Conservation (phyloP, 1,140 invertebrate genomes). For the Pseudomyrmex concolor region DNA sequence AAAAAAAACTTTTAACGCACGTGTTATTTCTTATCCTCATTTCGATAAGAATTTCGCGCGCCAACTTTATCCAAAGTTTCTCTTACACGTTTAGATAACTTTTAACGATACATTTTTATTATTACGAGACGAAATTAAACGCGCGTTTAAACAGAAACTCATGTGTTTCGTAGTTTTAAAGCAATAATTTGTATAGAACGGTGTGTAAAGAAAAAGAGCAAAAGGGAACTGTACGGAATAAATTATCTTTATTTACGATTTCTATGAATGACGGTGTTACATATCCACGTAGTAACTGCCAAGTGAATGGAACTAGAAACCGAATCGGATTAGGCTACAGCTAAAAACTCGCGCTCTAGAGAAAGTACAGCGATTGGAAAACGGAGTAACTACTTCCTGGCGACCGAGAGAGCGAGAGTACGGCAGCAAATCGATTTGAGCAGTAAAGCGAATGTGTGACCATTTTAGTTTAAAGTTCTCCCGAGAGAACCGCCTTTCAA, state of each 20-base stretch:
- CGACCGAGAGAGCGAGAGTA: background rate
- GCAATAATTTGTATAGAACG: background rate
- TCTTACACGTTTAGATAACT: background rate
- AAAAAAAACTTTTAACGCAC: background rate
- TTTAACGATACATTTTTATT: background rate
- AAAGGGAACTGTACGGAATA: background rate
- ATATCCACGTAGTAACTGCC: constrained; percentile 7
- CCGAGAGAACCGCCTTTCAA: background rate
- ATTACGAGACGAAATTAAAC: background rate
- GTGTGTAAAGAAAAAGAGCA: too few species aligned
- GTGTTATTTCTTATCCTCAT: background rate
- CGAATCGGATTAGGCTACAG: constrained; percentile 28
- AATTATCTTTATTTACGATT: background rate
- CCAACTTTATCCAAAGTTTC: background rate
- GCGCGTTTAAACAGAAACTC: background rate
- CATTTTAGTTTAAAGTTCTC: background rate
- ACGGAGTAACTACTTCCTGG: constrained; percentile 30
- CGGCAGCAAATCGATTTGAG: background rate
- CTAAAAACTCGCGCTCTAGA: constrained; percentile 37
- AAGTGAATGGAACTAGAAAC: constrained; percentile 46
- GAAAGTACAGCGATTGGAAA: constrained; percentile 52
- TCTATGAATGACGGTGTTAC: constrained; percentile 20
- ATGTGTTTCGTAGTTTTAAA: background rate
- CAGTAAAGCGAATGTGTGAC: background rate
- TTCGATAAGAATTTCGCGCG: background rate